Percentiles rank a stretch among this genome's conserved stretches.
These are phyloP conservation scores for Dicentrarchus labrax DNA, from an alignment of 2,113 vertebrate species.

Conservation along the genomic window DNA sequence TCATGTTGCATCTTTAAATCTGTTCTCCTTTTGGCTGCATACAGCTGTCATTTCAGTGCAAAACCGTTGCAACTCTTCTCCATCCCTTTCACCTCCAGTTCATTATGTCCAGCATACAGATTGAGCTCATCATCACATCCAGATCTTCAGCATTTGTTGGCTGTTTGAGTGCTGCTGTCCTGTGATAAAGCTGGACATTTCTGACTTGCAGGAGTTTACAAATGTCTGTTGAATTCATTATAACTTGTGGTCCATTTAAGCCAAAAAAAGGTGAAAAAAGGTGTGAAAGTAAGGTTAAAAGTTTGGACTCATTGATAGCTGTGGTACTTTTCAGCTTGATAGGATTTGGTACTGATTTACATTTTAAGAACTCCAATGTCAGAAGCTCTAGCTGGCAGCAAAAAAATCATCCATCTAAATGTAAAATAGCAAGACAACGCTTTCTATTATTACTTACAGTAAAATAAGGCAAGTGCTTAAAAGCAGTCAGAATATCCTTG, in stretches of 20 bases:
- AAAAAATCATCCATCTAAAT: constrained; percentile 23
- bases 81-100: too few species aligned
- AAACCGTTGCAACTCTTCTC: too few species aligned
- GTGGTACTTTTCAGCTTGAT: background rate
- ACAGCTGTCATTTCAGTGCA: too few species aligned
- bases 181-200: background rate
- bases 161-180: too few species aligned
- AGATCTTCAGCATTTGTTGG: too few species aligned
- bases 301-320: too few species aligned
- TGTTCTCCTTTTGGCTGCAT: too few species aligned
- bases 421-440: background rate
- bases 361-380: background rate
- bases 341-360: background rate
- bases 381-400: fast-evolving
- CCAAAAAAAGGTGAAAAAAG: background rate
- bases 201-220: background rate
- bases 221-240: background rate
- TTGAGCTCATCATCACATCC: too few species aligned
- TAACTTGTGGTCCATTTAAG: background rate
- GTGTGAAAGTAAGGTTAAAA: background rate
- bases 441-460: background rate
- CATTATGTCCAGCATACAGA: too few species aligned
- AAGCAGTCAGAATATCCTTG: background rate
- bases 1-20: too few species aligned
- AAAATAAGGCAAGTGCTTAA: background rate